These are phyloP conservation scores for Bombus vancouverensis DNA, from an alignment of 1,140 invertebrate species.

Conservation along the genomic window DNA sequence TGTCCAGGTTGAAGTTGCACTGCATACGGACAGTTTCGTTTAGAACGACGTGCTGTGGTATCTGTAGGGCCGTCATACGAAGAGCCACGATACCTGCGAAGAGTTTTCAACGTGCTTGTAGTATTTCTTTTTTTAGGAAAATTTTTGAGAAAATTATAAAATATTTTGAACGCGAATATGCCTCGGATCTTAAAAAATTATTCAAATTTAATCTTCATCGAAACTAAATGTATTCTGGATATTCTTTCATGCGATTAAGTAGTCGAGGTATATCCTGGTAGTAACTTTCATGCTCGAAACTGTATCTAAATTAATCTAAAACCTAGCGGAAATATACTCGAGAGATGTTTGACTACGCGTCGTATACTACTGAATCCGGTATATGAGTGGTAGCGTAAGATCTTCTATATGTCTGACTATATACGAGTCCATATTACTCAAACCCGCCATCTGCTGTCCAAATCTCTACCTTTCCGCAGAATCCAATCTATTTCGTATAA, in stretches of 20 bases:
- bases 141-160: too few species aligned
- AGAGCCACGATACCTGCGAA: slow-evolving; percentile 78
- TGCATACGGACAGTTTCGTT: slow-evolving; percentile 88
- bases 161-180: too few species aligned
- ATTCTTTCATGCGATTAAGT: too few species aligned
- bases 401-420: neutral
- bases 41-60: slow-evolving; percentile 87
- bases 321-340: too few species aligned
- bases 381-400: neutral
- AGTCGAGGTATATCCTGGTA: too few species aligned
- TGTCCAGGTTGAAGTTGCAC: slow-evolving; percentile 91
- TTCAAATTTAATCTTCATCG: too few species aligned
- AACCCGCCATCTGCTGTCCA: neutral
- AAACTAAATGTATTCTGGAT: too few species aligned
- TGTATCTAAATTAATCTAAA: too few species aligned
- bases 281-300: too few species aligned
- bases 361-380: too few species aligned
- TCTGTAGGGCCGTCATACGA: slow-evolving; percentile 86
- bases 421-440: neutral
- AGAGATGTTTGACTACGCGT: too few species aligned
- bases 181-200: too few species aligned
- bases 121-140: neutral
- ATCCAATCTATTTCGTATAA: neutral
- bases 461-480: neutral
- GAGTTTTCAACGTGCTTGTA: neutral